A percentile compares a stretch with the other conserved stretches of the same genome.
Conservation (phyloP, 2,113 vertebrate genomes). For the Chaetura pelagica region DNA sequence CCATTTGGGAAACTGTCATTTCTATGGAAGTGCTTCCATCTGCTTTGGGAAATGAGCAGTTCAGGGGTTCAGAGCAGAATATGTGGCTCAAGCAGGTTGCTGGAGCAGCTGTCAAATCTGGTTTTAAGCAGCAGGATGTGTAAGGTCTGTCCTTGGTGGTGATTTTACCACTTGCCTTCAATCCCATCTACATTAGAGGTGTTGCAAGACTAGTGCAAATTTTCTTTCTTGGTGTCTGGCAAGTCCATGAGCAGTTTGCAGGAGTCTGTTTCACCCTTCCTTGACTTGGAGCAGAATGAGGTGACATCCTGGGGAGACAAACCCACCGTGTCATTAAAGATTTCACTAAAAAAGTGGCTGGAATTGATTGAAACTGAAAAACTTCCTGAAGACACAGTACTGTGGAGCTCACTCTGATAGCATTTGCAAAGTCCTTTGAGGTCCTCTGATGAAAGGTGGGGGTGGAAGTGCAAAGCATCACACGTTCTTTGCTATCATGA, state of each 20-base stretch:
- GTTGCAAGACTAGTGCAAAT: not conserved
- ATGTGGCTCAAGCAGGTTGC: fast-evolving
- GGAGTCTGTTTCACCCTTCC: not conserved
- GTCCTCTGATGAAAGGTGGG: not conserved
- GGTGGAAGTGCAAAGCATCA: not conserved
- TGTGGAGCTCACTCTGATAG: not conserved
- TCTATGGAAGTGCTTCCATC: not conserved
- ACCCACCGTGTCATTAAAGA: not conserved
- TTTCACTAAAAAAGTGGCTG: not conserved
- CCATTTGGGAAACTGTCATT: not conserved
- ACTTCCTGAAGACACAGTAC: not conserved
- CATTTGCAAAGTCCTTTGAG: not conserved
- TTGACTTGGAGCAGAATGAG: not conserved
- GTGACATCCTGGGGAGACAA: not conserved
- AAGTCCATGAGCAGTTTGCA: not conserved
- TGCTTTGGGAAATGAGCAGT: too few relatives aligned
- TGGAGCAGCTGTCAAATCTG: not conserved
- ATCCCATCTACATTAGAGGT: not conserved
- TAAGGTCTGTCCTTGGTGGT: not conserved
- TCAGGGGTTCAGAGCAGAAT: not conserved
- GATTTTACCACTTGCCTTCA: not conserved
- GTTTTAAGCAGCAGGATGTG: not conserved
- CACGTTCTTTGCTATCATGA: not conserved
- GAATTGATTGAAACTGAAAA: not conserved
- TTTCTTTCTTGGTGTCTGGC: not conserved